These are phyloP conservation scores for Octodon degus DNA, from an alignment of 2,113 vertebrate species.

Conservation along the genomic window DNA sequence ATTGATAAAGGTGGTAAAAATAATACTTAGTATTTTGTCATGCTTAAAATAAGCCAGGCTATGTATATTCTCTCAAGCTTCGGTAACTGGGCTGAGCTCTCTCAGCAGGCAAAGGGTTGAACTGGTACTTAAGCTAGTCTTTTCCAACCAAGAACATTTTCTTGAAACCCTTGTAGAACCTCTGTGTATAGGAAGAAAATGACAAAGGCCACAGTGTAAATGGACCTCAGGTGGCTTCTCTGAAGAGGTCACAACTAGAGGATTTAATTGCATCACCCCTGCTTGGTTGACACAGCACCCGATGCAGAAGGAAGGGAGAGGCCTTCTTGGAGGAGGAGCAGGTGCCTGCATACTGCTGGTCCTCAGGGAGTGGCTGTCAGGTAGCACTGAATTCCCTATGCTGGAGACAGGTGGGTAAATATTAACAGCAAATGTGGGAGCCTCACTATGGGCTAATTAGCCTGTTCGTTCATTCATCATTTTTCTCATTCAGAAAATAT, in stretches of 20 bases:
- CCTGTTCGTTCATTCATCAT: neutral
- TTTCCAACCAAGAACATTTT: neutral
- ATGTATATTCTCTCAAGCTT: neutral
- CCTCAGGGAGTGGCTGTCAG: neutral
- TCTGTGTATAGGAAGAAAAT: neutral
- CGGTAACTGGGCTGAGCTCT: neutral
- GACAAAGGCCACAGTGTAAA: neutral
- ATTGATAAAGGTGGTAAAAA: neutral
- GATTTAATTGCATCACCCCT: too few species aligned
- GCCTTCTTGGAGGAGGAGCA: neutral
- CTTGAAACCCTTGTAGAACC: neutral
- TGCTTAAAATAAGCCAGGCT: neutral
- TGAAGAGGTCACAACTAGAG: neutral
- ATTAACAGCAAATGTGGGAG: neutral
- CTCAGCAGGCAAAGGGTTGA: neutral
- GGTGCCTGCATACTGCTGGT: rapidly evolving
- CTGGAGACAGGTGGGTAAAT: neutral
- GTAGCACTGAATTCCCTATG: neutral
- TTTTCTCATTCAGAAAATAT: neutral
- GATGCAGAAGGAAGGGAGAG: rapidly evolving
- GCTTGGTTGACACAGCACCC: neutral
- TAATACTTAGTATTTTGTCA: neutral
- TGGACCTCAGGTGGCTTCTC: neutral
- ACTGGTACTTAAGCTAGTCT: neutral
- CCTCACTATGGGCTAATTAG: neutral